These are phyloP conservation scores for Piaya cayana DNA, from an alignment of 2,113 vertebrate genomes.

Conservation along the genomic window DNA sequence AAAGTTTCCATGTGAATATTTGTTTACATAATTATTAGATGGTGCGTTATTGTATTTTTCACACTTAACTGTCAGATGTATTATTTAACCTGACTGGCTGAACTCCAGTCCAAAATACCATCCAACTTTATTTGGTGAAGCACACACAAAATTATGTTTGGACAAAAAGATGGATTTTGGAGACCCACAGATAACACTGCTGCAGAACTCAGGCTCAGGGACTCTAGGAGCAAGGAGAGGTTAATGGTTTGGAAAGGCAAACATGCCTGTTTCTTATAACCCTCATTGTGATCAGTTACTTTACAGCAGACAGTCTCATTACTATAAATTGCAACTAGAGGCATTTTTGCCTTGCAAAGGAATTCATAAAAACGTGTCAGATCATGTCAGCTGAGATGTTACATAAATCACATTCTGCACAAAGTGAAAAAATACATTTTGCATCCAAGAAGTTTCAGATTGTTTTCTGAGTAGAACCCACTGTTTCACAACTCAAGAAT, in stretches of 20 bases:
- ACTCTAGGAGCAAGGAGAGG: neutral
- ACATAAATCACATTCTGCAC: constrained; percentile 54
- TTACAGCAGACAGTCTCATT: constrained; percentile 55
- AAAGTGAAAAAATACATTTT: constrained; percentile 56
- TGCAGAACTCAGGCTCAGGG: neutral
- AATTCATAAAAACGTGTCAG: constrained; percentile 68
- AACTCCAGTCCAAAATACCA: neutral
- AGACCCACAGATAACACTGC: neutral
- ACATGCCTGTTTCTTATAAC: constrained; percentile 1
- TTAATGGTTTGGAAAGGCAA: constrained; percentile 41
- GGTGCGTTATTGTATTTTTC: neutral
- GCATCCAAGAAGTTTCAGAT: constrained; percentile 44
- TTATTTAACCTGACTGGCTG: neutral
- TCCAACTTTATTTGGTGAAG: neutral
- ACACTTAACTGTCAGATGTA: neutral
- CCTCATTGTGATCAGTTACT: constrained; percentile 51
- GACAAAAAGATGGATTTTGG: neutral
- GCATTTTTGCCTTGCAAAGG: constrained; percentile 61
- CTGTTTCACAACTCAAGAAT: constrained; percentile 36
- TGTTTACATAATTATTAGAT: neutral
- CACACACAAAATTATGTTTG: neutral
- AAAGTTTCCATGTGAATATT: neutral
- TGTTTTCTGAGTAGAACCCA: constrained; percentile 26
- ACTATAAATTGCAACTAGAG: constrained; percentile 67
- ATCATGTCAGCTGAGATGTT: constrained; percentile 63